phyloP scores from a whole-genome alignment of 92 coral and sea anemone species.

The Metridium senile region DNA sequence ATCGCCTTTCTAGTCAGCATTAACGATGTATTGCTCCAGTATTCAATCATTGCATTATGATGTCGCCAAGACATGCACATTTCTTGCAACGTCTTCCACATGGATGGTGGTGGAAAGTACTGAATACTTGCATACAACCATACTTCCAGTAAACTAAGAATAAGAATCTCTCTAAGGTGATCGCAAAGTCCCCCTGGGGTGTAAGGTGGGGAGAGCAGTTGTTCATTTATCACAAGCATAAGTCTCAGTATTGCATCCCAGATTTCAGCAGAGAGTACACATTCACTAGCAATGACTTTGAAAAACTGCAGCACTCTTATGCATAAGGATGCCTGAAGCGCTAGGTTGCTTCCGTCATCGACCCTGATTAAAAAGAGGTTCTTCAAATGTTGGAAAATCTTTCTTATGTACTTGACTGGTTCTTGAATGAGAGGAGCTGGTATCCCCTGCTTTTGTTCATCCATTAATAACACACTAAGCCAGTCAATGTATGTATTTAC shows the following conservation, averaged over 20 bases:
- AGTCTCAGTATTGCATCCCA: constrained; percentile 90
- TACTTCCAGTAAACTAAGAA: constrained; percentile 82
- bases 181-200: constrained; percentile 88
- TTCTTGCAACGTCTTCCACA: constrained; percentile 98
- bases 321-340: constrained; percentile 93
- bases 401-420: constrained; percentile 77
- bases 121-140: constrained; percentile 91
- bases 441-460: constrained; percentile 73
- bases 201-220: constrained; percentile 86
- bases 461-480: constrained; percentile 62
- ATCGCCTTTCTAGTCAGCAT: constrained; percentile 81
- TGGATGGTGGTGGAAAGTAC: constrained; percentile 88
- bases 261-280: constrained; percentile 66
- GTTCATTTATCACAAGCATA: constrained; percentile 78
- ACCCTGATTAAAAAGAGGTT: constrained; percentile 80
- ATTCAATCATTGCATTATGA: constrained; percentile 83
- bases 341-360: constrained; percentile 79
- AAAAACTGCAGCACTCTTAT: constrained; percentile 78
- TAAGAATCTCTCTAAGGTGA: constrained; percentile 81
- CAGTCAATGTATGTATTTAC: constrained; percentile 89
- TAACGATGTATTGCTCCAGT: constrained; percentile 88
- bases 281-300: constrained; percentile 67
- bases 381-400: constrained; percentile 87
- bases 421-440: constrained; percentile 76
- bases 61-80: constrained; percentile 96